Conservation (phyloP, 2,888 invertebrate genomes). For the Balanococcus diminutus region DNA sequence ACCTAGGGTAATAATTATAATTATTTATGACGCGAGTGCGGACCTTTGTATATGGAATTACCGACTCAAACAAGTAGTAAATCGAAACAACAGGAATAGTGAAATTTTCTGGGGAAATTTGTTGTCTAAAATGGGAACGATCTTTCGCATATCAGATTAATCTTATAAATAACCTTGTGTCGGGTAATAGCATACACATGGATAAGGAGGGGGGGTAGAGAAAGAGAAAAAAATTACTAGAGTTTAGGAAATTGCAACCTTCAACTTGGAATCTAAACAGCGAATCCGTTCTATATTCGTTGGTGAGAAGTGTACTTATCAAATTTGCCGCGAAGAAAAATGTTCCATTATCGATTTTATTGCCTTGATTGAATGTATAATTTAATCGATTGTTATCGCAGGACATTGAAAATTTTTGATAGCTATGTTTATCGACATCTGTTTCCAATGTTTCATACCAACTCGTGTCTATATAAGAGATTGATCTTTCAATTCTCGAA, state of each 20-base stretch:
- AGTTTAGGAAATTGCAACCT: neutral
- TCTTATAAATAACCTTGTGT: neutral
- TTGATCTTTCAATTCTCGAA: neutral
- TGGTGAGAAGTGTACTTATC: neutral
- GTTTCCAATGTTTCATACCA: neutral
- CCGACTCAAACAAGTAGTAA: too few species aligned
- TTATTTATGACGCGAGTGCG: too few species aligned
- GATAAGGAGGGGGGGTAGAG: too few species aligned
- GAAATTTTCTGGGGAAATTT: neutral
- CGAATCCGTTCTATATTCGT: neutral
- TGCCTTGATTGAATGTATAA: neutral
- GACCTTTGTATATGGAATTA: too few species aligned
- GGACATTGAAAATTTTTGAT: constrained; percentile 1
- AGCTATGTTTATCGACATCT: neutral
- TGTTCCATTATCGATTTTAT: neutral
- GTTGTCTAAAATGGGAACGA: neutral
- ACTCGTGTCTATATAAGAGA: neutral
- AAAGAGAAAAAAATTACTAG: neutral
- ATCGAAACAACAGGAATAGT: too few species aligned
- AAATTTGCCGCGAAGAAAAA: neutral
- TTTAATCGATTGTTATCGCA: constrained; percentile 5
- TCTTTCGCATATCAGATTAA: neutral
- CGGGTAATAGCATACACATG: neutral
- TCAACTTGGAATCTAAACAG: neutral
- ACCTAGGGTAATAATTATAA: too few species aligned